A percentile compares a stretch with the other conserved stretches of the same genome.
Conservation (phyloP, 2,888 invertebrate genomes). For the Leptopilina myrica region DNA sequence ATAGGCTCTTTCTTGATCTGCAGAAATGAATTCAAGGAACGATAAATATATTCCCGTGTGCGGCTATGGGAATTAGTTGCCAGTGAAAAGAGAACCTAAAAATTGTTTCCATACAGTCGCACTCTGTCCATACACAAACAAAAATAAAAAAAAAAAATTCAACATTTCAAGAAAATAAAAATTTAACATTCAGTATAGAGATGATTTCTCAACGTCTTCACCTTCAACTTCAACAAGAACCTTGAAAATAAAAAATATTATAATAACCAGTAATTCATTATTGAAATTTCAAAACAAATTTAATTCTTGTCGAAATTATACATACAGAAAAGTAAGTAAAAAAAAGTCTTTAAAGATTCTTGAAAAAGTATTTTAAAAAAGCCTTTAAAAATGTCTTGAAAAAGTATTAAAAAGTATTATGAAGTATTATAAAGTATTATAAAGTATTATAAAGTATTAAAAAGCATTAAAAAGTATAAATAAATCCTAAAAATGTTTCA, state of each 20-base stretch:
- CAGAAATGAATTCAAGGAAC: conserved; percentile 8
- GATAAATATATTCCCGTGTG: not conserved
- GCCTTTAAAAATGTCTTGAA: too few species aligned
- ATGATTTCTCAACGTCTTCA: not conserved
- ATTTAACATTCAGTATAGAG: not conserved
- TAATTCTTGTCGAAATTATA: too few species aligned
- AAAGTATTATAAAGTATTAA: too few species aligned
- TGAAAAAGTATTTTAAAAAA: too few species aligned
- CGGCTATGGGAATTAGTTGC: not conserved
- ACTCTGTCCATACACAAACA: not conserved
- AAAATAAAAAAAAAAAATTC: not conserved
- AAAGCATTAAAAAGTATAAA: too few species aligned
- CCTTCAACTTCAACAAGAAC: not conserved
- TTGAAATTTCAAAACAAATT: not conserved
- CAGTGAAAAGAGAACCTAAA: too few species aligned
- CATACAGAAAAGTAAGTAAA: too few species aligned
- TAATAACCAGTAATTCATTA: not conserved
- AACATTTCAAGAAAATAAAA: not conserved
- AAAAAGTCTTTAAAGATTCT: too few species aligned
- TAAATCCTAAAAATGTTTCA: too few species aligned
- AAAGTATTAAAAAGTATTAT: too few species aligned
- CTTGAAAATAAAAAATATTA: not conserved
- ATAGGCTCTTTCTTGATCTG: not conserved
- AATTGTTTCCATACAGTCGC: not conserved
- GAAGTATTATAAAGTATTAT: too few species aligned